These are phyloP conservation scores for Drosophila sordidapex DNA, from an alignment of 2,888 invertebrate species.

Conservation along the genomic window DNA sequence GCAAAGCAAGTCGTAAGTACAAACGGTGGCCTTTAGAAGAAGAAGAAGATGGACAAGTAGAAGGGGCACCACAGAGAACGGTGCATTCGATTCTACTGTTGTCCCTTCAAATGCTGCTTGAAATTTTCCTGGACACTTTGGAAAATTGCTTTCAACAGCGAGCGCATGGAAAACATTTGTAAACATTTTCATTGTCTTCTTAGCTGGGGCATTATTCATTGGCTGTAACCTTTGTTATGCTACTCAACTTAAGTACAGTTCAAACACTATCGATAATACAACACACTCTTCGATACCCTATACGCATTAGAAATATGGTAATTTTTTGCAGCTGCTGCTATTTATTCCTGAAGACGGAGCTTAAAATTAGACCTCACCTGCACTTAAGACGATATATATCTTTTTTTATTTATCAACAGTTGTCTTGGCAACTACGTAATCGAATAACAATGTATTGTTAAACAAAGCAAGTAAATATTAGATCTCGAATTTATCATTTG, in stretches of 20 bases:
- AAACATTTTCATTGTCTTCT: conserved; percentile 62
- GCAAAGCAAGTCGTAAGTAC: conserved; percentile 43
- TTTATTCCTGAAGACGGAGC: background rate
- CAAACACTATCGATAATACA: conserved; percentile 5
- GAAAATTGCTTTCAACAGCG: conserved; percentile 59
- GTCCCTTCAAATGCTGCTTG: conserved; percentile 62
- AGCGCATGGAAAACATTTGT: conserved; percentile 49
- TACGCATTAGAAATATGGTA: background rate
- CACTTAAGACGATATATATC: background rate
- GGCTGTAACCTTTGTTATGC: conserved; percentile 37
- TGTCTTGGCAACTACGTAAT: background rate
- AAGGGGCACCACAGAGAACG: conserved; percentile 21
- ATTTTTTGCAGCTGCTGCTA: background rate
- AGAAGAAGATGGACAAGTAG: background rate
- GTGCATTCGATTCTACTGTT: conserved; percentile 62
- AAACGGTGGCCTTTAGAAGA: conserved; percentile 9
- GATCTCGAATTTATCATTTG: background rate
- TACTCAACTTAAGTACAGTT: conserved; percentile 36
- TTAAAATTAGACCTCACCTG: background rate
- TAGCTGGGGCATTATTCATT: conserved; percentile 54
- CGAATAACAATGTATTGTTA: background rate
- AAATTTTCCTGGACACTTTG: conserved; percentile 62
- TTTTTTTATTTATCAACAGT: background rate
- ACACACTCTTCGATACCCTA: background rate
- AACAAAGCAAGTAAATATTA: background rate